Conservation (phyloP, 2,113 vertebrate species). For the Pangasianodon hypophthalmus region DNA sequence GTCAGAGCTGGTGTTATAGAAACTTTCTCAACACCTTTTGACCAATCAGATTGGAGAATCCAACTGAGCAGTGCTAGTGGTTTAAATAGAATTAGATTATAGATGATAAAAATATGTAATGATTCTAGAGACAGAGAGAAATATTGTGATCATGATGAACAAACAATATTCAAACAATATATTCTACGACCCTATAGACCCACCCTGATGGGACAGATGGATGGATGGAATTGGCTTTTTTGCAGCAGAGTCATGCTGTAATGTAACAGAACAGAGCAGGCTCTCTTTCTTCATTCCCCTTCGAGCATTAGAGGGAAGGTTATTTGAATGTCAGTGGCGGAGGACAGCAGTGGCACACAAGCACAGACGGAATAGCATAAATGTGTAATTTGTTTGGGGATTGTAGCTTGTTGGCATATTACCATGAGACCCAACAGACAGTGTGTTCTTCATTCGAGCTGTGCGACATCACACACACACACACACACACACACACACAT, state of each 20-base stretch:
- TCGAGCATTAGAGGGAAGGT: constrained; percentile 70
- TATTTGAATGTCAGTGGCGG: constrained; percentile 76
- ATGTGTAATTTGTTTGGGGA: constrained; percentile 71
- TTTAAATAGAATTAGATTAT: neutral
- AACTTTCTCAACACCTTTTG: neutral
- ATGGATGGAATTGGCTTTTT: constrained; percentile 50
- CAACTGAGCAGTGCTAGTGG: neutral
- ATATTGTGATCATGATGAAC: neutral
- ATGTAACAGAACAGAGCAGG: constrained; percentile 52
- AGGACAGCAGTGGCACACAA: constrained; percentile 62
- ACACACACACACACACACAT: constrained; percentile 37
- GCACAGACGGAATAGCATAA: constrained; percentile 64
- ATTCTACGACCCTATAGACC: neutral
- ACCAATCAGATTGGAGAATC: neutral
- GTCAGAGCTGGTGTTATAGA: neutral
- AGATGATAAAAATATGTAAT: neutral
- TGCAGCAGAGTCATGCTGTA: constrained; percentile 59
- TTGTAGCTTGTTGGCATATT: constrained; percentile 61
- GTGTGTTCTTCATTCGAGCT: constrained; percentile 50
- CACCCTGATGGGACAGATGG: neutral
- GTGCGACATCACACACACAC: constrained; percentile 39
- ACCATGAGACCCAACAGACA: constrained; percentile 53
- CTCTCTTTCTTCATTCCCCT: constrained; percentile 65
- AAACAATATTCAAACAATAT: neutral
- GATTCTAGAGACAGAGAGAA: neutral